These are phyloP conservation scores for Galeruca laticollis DNA, from an alignment of 2,888 invertebrate genomes.

Conservation along the genomic window DNA sequence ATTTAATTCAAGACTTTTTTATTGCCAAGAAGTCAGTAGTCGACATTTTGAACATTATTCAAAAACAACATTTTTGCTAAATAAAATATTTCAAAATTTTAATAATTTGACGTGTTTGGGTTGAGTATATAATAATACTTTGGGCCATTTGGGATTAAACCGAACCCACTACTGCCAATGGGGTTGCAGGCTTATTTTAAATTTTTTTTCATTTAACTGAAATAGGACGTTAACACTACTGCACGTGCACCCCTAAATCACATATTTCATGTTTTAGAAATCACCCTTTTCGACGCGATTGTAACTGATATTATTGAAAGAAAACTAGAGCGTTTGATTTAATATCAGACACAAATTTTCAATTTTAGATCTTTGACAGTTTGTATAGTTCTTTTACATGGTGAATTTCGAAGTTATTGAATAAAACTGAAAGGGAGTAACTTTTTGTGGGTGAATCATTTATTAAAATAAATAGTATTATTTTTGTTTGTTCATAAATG, in stretches of 20 bases:
- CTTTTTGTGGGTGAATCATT: conserved; percentile 21
- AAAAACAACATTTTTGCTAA: too few species aligned
- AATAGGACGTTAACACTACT: conserved; percentile 31
- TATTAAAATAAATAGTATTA: conserved; percentile 6
- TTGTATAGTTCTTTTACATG: conserved; percentile 17
- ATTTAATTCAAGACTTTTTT: too few species aligned
- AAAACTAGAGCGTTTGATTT: conserved; percentile 42
- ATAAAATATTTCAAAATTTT: too few species aligned
- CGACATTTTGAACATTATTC: too few species aligned
- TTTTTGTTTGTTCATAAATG: neutral
- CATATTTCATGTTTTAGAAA: conserved; percentile 48
- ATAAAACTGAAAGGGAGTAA: conserved; percentile 21
- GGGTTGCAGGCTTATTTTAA: conserved; percentile 37
- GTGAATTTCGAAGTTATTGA: conserved; percentile 11
- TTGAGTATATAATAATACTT: neutral
- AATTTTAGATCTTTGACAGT: conserved; percentile 41
- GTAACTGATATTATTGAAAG: conserved; percentile 49
- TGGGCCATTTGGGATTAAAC: neutral
- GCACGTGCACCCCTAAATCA: conserved; percentile 43
- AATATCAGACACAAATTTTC: conserved; percentile 44
- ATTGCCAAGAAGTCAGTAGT: too few species aligned
- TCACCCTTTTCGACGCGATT: conserved; percentile 48
- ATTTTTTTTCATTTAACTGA: conserved; percentile 41
- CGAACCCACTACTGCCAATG: conserved; percentile 20
- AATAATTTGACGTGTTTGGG: too few species aligned